Evolutionary conservation across 1,140 invertebrate species (phyloP).

Genomic region (Schlechtendalia chinensis): DNA sequence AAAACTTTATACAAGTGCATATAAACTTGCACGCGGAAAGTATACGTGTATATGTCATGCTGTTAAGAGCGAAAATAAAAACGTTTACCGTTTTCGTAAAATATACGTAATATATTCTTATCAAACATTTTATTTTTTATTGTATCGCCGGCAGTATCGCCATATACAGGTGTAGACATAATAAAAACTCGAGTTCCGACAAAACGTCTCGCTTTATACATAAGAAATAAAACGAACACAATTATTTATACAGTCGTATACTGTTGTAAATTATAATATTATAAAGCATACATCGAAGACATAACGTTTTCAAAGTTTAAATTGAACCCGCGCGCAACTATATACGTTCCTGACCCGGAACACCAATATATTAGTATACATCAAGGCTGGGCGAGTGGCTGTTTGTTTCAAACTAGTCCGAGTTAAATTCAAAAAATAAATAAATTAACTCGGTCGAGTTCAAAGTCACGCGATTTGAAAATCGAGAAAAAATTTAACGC

Average conservation of each 20-base stretch:
- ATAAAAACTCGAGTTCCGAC: background rate
- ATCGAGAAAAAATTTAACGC: no score
- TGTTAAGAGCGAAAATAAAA: conserved; percentile 3
- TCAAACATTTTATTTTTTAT: conserved; percentile 24
- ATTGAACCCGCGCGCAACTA: background rate
- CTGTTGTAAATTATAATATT: background rate
- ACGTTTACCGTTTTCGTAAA: background rate
- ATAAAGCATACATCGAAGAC: no score
- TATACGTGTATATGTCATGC: no score
- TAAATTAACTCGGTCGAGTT: no score
- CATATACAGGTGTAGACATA: background rate
- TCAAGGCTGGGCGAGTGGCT: no score
- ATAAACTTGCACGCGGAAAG: background rate
- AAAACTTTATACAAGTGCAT: background rate
- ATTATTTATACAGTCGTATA: background rate
- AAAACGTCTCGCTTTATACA: background rate
- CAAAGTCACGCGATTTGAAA: no score
- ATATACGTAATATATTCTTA: conserved; percentile 9
- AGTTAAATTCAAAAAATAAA: no score
- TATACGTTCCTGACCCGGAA: background rate
- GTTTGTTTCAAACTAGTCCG: no score
- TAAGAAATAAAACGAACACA: conserved; percentile 8
- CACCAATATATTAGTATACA: no score
- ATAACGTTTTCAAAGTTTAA: background rate
- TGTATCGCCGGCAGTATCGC: no score